Evolutionary conservation across 2,888 invertebrate genomes (phyloP), one percentile per base, ranked within the genome.

Genomic region (Tinea pellionella): DNA sequence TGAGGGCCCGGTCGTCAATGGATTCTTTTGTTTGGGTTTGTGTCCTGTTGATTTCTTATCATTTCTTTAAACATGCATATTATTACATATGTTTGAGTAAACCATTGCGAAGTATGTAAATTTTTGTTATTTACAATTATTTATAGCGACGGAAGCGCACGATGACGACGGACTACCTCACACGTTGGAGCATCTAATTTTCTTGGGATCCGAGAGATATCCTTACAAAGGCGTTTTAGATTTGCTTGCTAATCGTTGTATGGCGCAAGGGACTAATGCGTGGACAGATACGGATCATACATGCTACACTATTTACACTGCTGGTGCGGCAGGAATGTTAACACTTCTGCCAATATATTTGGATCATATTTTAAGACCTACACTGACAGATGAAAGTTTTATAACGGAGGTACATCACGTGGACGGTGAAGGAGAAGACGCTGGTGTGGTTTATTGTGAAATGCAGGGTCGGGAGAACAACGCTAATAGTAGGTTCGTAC

Each of bases 371-470:
- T 84, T 97, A 53, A 92, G 92, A 69, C 97, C 97, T 0, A 92
- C 93, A 3, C 87, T 97, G 15, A 93, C 92, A 37, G 94, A 96
- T 65, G 89, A 94, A 64, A 95, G 91, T 1, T 97, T 92, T 73
- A 84, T 92, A 29, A 97, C 97, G 0, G 97, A 97, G 84, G 96
- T 98, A 0, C 96, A 97, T 77, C 97, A 97, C 74, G 89, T 97
- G 63, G 95, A 94, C 68, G 94, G 92, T 0, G 92, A 94, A 62
- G 97, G 97, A 0, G 92, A 94, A 65, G 93, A 98, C 87, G 96
- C 94, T 11, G 98, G 98, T 15, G 96, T 97, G 12, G 96, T 97
- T n/a, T 97, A 97, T 75, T 96, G 95, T 77, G 97, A 98, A 86
- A 96, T 97, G 94, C 96, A 96, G 78, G 95, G 93, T 0, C 75